A percentile compares a stretch with the other conserved stretches of the same genome.
These are phyloP conservation scores for Callitettix versicolor DNA, from an alignment of 1,140 invertebrate genomes.

Conservation along the genomic window DNA sequence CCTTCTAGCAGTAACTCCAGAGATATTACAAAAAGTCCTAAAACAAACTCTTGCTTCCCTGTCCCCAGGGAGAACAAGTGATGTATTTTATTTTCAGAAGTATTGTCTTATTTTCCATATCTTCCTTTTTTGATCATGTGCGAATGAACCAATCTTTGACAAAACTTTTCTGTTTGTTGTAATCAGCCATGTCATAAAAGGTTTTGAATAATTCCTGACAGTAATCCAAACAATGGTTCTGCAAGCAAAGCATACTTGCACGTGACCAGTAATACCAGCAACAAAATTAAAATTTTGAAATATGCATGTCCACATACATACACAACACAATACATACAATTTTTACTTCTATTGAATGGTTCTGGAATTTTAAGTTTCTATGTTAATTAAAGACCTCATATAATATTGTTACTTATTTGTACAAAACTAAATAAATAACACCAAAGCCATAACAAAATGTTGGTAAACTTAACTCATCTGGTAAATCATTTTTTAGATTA, in stretches of 20 bases:
- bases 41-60: conserved; percentile 4
- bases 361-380: too few species aligned
- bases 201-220: conserved; percentile 2
- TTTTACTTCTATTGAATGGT: too few species aligned
- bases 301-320: too few species aligned
- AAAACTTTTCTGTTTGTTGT: conserved; percentile 6
- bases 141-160: conserved; percentile 5
- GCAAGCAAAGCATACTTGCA: conserved; percentile 10
- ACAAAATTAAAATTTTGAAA: too few species aligned
- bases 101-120: conserved; percentile 7
- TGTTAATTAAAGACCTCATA: too few species aligned
- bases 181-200: conserved; percentile 9
- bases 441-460: too few species aligned
- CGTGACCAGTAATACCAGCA: conserved; percentile 1
- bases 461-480: too few species aligned
- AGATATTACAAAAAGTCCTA: conserved; percentile 9
- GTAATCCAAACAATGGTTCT: conserved; percentile 6
- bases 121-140: conserved; percentile 9
- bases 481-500: too few species aligned
- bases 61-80: conserved; percentile 7
- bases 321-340: too few species aligned
- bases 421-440: too few species aligned
- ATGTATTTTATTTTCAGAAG: conserved; percentile 5
- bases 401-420: too few species aligned
- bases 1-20: conserved; percentile 5